Evolutionary conservation across 2,113 vertebrate genomes (phyloP).

Genomic region (Heteronetta atricapilla): DNA sequence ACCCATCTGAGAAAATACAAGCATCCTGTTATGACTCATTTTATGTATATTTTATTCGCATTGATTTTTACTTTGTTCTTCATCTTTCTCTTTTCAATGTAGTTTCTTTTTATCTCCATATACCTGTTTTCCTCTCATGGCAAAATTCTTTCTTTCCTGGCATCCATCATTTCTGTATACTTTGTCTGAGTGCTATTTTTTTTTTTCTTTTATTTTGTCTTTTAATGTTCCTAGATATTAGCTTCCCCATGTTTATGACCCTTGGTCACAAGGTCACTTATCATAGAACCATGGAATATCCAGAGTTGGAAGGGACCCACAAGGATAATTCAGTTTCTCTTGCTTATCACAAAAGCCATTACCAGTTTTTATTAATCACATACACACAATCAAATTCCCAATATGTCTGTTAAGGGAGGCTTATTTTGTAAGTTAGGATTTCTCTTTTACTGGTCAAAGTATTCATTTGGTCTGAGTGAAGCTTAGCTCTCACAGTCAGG

Average conservation of each 20-base stretch:
- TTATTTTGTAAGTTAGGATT: background rate
- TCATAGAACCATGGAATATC: too few species aligned
- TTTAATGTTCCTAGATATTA: background rate
- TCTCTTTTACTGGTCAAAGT: background rate
- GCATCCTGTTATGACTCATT: background rate
- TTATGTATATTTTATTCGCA: slow-evolving; percentile 25
- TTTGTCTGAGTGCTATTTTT: background rate
- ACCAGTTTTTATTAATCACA: background rate
- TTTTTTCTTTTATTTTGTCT: background rate
- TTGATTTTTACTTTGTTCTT: slow-evolving; percentile 30
- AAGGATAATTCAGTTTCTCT: background rate
- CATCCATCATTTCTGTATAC: background rate
- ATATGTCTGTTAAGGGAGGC: background rate
- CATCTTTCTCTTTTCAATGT: background rate
- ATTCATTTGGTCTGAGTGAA: background rate
- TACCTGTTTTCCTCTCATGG: background rate
- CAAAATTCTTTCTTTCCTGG: background rate
- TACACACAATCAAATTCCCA: background rate
- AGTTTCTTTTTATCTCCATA: background rate
- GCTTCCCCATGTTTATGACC: rapidly evolving
- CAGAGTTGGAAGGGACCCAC: too few species aligned
- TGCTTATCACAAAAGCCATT: background rate
- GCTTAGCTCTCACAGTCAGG: background rate
- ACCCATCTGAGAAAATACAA: background rate
- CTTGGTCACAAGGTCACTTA: background rate